Evolutionary conservation across 2,888 invertebrate species (phyloP).

Genomic region (Cheilosia grossa): DNA sequence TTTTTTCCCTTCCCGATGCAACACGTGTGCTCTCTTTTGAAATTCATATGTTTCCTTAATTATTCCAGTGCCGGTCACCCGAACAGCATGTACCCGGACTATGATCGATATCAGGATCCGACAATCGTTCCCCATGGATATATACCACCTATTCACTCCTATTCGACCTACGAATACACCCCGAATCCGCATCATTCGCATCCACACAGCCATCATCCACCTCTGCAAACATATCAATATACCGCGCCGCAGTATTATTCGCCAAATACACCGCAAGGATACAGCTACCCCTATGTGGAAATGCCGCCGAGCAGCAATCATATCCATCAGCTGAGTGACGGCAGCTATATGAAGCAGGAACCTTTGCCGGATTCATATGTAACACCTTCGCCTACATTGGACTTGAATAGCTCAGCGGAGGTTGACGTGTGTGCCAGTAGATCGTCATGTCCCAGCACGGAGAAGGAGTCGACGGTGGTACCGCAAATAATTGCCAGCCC

Average conservation of each 20-base stretch:
- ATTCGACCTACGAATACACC: conserved; percentile 76
- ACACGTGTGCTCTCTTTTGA: conserved; percentile 13
- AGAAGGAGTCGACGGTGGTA: conserved; percentile 51
- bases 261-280: conserved; percentile 71
- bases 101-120: conserved; percentile 76
- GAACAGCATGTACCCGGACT: conserved; percentile 68
- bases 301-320: conserved; percentile 33
- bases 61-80: conserved; percentile 75
- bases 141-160: conserved; percentile 75
- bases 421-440: conserved; percentile 78
- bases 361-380: conserved; percentile 80
- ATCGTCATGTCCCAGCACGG: conserved; percentile 76
- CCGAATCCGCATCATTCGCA: conserved; percentile 70
- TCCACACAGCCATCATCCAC: conserved; percentile 74
- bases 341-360: conserved; percentile 78
- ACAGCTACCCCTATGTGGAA: conserved; percentile 54
- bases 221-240: conserved; percentile 69
- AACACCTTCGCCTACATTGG: conserved; percentile 81
- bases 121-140: conserved; percentile 78
- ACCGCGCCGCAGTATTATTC: conserved; percentile 70
- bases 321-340: conserved; percentile 46
- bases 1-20: background rate
- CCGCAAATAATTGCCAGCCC: background rate
- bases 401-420: conserved; percentile 81
- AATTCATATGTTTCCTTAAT: conserved; percentile 33